Base-by-base conservation (phyloP, 2,888 invertebrate species). In the Tinea semifulvella region DNA sequence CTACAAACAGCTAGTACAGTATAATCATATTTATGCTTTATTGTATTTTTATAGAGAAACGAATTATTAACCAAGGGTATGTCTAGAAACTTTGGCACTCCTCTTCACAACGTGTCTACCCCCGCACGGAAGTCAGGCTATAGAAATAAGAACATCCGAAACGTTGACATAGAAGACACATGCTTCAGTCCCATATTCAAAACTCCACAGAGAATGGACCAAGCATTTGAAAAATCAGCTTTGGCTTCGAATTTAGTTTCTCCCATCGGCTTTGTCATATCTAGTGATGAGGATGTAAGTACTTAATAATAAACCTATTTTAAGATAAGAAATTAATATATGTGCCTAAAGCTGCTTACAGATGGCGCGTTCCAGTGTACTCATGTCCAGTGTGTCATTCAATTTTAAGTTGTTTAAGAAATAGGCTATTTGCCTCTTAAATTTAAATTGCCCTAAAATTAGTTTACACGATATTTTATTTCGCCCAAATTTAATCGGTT, bases 81-180 rank as follows among this genome's bases (percentile, higher is more conserved):
- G 70, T 73, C 72, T 50, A 71, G 81, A 16, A 73, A 74, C 13
- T 81, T 79, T 47, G 79, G 67, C 1, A 77, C 79, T 0, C 81
- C 81, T 0, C 46, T 73, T 1, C 68, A 63, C 22, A 63, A 61
- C 40, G 55, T 55, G 0, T 45, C 52, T 0, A 43, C 56, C 1
- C 49, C 53, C 1, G 55, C 47, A 20, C 56, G 54, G 5, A 74
- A 70, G 45, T 58, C 63, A 0, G 63, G 65, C 42, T 73, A 63
- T 45, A 63, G 71, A 2, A 80, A 77, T 49, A 79, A 79, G 49
- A 71, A 75, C 25, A 54, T 80, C 1, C 71, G 79, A 46, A 65
- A 68, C 0, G 70, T 68, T 2, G 79, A 79, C 35, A 68, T 69
- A 47, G 72, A 65, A 0, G 79, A 79, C 47, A 63, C 70, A 0